Evolutionary conservation across 2,888 invertebrate genomes (phyloP).

Genomic region (Papilio protenor): DNA sequence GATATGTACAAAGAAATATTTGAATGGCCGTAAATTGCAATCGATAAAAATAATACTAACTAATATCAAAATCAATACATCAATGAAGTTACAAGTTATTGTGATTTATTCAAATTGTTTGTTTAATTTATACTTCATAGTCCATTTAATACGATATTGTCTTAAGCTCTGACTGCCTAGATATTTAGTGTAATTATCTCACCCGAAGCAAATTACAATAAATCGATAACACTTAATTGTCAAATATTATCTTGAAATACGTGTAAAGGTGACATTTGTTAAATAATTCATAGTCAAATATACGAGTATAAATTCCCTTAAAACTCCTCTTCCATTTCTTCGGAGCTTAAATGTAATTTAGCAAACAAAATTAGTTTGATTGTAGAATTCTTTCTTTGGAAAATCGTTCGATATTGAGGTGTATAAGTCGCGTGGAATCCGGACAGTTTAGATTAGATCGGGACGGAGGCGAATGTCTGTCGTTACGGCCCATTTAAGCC

Average conservation of each 20-base stretch:
- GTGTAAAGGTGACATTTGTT: neutral
- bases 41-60: neutral
- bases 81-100: neutral
- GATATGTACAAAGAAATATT: neutral
- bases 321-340: neutral
- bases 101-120: neutral
- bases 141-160: neutral
- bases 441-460: constrained; percentile 36
- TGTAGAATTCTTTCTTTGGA: neutral
- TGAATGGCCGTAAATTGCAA: neutral
- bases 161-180: constrained; percentile 4
- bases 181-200: constrained; percentile 10
- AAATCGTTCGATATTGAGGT: constrained; percentile 11
- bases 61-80: neutral
- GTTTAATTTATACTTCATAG: neutral
- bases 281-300: neutral
- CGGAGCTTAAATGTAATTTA: neutral
- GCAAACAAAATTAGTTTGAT: constrained; percentile 9
- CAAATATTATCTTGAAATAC: neutral
- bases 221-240: too few relatives aligned
- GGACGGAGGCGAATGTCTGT: constrained; percentile 26
- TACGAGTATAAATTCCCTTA: too few relatives aligned
- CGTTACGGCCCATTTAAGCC: constrained; percentile 35
- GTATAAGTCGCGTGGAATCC: constrained; percentile 16
- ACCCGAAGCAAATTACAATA: neutral